These are phyloP conservation scores for Calypte anna DNA, from an alignment of 2,113 vertebrate species.

Conservation along the genomic window DNA sequence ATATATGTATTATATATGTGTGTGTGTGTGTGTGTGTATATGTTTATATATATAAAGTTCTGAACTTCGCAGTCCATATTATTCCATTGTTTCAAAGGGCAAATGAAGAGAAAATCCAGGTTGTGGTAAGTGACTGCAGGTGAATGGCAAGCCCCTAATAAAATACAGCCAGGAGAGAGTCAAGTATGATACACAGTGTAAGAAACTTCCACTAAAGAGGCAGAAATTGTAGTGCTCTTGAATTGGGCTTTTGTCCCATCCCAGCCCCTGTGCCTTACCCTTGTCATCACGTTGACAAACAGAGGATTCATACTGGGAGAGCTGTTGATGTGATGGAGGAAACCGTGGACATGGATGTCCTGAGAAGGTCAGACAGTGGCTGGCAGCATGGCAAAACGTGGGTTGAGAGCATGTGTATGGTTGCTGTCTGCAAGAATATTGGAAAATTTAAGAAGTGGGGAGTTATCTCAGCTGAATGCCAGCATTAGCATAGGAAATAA, in stretches of 20 bases:
- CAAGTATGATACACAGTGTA: not conserved
- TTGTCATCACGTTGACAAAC: not conserved
- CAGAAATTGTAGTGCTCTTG: not conserved
- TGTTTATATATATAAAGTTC: too few species aligned
- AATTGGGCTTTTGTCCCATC: not conserved
- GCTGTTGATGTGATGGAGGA: not conserved
- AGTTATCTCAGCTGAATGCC: conserved; percentile 6
- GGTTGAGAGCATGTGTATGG: not conserved
- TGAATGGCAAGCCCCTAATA: not conserved
- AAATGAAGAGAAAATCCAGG: not conserved
- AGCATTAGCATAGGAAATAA: not conserved
- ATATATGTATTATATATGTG: too few species aligned
- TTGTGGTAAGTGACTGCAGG: not conserved
- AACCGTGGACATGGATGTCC: not conserved
- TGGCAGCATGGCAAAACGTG: not conserved
- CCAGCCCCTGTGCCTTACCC: not conserved
- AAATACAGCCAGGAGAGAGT: not conserved
- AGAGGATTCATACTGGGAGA: not conserved
- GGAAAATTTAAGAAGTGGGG: not conserved
- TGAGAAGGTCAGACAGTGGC: not conserved
- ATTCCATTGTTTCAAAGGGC: not conserved
- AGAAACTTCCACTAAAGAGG: not conserved
- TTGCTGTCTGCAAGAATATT: not conserved
- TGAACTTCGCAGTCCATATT: not conserved
- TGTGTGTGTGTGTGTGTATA: too few species aligned